Evolutionary conservation across 53 echinoderm and acorn worm genomes (phyloP), one percentile per base, ranked within the genome.

Genomic region (Luidia sarsii): DNA sequence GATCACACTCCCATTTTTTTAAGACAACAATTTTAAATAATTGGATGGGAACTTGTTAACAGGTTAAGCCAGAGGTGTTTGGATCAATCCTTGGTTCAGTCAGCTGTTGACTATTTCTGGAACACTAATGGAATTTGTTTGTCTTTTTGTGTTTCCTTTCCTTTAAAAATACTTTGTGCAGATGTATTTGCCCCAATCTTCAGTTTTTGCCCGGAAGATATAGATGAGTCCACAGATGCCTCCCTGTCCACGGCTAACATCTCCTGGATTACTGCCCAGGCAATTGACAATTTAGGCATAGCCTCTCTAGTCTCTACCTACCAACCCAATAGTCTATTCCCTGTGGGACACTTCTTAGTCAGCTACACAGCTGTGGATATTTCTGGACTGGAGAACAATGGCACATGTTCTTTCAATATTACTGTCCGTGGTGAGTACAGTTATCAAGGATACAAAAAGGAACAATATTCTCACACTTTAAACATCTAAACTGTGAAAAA

Each of bases 401-500:
- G 48, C 50, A 68, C 46, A 14, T 68, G 68, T 27, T 46, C 68
- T 9, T 68, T 90, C 56, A 39, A 16, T 20, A 80, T 90, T 35
- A 57, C 67, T 6, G 51, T 90, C 18, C 64, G 46, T 19, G 67
- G 90, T 90, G 55, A 61, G 62, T 38, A 25, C 13, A 7, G 3
- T 57, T 0, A 31, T 1, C 18, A 50, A 35, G 55, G 33, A 55
- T 19, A 32, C 21, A 23, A 7, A 5, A 9, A 35, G 10, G 27
- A 21, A 19, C 21, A 20, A 8, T 29, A 51, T 50, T 16, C 34
- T 33, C 11, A 55, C 7, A 50, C 72, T 32, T 49, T 23, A 33
- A 20, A n/a, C n/a, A n/a, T n/a, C n/a, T n/a, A n/a, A n/a, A n/a
- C n/a, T n/a, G n/a, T n/a, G n/a, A n/a, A n/a, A n/a, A n/a, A n/a